Conservation (phyloP, 2,113 vertebrate genomes). For the Dascyllus trimaculatus region DNA sequence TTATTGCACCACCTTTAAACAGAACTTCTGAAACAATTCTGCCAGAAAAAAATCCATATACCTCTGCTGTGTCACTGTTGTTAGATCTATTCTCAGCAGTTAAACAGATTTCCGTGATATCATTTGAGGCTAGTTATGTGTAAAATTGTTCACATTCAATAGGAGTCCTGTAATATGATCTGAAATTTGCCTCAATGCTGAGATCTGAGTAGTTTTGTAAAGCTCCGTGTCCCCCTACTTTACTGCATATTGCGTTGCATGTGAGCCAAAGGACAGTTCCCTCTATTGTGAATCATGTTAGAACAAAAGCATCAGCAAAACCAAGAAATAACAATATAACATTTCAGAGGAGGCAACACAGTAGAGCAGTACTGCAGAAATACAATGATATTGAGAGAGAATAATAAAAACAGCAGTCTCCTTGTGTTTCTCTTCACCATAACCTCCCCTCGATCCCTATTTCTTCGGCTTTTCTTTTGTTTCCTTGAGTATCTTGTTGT, state of each 20-base stretch:
- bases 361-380: constrained; percentile 6
- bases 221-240: neutral
- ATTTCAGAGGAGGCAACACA: constrained; percentile 15
- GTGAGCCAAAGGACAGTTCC: constrained; percentile 1
- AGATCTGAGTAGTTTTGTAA: constrained; percentile 4
- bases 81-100: neutral
- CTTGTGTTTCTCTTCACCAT: neutral
- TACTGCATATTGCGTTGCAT: constrained; percentile 3
- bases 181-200: neutral
- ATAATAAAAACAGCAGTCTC: constrained; percentile 4
- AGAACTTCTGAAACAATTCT: too few relatives aligned
- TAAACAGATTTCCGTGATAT: neutral
- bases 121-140: neutral
- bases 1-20: neutral
- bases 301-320: constrained; percentile 30
- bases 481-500: neutral
- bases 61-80: too few relatives aligned
- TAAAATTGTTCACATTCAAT: neutral
- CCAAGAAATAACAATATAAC: constrained; percentile 6
- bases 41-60: too few relatives aligned
- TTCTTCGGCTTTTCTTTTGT: neutral
- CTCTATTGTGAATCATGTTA: constrained; percentile 26
- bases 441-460: neutral
- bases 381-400: neutral
- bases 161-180: neutral